Evolutionary conservation across 2,113 vertebrate species (phyloP).

Genomic region (Notothenia rossii): DNA sequence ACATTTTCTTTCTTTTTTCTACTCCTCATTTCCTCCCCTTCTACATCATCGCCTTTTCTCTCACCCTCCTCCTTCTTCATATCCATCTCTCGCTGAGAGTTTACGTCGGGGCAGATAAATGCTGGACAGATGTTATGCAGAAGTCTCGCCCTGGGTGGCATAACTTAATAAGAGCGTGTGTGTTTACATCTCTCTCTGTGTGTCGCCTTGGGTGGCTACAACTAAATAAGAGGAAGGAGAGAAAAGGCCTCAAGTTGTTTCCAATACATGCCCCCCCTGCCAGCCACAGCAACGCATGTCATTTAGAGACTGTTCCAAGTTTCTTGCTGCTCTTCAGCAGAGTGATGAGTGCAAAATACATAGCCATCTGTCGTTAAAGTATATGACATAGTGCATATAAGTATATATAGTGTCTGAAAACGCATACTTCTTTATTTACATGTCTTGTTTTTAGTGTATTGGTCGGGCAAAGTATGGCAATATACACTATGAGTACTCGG

Average conservation of each 20-base stretch:
- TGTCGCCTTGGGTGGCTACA: slow-evolving; percentile 55
- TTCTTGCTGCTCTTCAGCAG: slow-evolving; percentile 23
- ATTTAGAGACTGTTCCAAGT: slow-evolving; percentile 39
- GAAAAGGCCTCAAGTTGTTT: slow-evolving; percentile 60
- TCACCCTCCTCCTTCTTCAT: slow-evolving; percentile 28
- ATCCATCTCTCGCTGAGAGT: slow-evolving; percentile 59
- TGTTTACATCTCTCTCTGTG: slow-evolving; percentile 50
- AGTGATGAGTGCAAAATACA: slow-evolving; percentile 19
- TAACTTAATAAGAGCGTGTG: slow-evolving; percentile 66
- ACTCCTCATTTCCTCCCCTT: slow-evolving; percentile 1
- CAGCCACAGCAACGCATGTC: slow-evolving; percentile 14
- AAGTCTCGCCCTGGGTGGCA: slow-evolving; percentile 71
- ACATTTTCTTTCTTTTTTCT: neutral
- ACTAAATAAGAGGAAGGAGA: slow-evolving; percentile 50
- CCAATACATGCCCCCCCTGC: slow-evolving; percentile 63
- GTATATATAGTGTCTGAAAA: no score
- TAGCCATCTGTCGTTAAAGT: slow-evolving; percentile 26
- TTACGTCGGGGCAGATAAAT: slow-evolving; percentile 74
- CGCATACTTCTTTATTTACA: no score
- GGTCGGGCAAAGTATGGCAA: no score
- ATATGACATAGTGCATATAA: neutral
- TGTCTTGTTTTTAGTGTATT: no score
- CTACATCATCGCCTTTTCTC: slow-evolving; percentile 13
- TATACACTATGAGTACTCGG: no score
- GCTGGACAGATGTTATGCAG: slow-evolving; percentile 78